Evolutionary conservation across 1,140 invertebrate genomes (phyloP), one percentile per base, ranked within the genome.

Genomic region (Wasmannia auropunctata): DNA sequence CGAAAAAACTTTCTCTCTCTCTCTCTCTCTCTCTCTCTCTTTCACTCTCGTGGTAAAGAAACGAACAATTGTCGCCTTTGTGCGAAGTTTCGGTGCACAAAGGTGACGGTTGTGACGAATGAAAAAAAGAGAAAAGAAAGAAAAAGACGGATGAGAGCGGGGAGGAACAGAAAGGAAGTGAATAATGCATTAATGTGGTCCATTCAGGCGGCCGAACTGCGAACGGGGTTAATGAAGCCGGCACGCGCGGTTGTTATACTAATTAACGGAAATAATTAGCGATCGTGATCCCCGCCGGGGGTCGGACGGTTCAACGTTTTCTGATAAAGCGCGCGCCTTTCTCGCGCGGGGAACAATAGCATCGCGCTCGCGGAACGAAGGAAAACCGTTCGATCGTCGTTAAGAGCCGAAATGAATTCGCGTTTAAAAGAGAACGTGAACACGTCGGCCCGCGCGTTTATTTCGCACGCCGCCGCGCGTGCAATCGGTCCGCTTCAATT

Each of bases 181-280:
- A 63, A 49, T 63, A 76, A 58, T 46, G 67, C 67, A 83, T 83
- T 70, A 83, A 83, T 28, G 51, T n/a, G 49, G 25, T 40, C 49
- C 6, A 72, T 43, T 72, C 67, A 19, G 54, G 3, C 25, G n/a
- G 8, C 6, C 34, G 49, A 49, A 14, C 11, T 2, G 25, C 60
- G 62, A 75, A 76, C 56, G 56, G 31, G n/a, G 56, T 85, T 85
- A 85, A 85, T 85, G 54, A 74, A 63, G 69, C 46, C 40, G 25
- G 25, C 37, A 14, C 56, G 72, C 37, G 80, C 34, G 70, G 69
- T 84, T 75, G 54, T 85, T 77, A 49, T 19, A 60, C 70, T 76
- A 62, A 81, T 81, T 81, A 81, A 69, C 34, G 40, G 49, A 76
- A 60, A 76, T 76, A 85, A 85, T 85, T 77, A 85, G n/a, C 34